A percentile compares a stretch with the other conserved stretches of the same genome.
These are phyloP conservation scores for Felis catus DNA, from an alignment of 2,113 vertebrate species.

Conservation along the genomic window F.catus_Fca126_mat1.0 CM031412.1:20738001-20738500, in stretches of 20 bases:
- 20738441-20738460: not conserved
- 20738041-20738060: not conserved
- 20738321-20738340: not conserved
- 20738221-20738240: not conserved
- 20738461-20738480: accelerated
- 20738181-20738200: not conserved
- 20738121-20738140: not conserved
- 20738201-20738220: not conserved
- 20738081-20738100: not conserved
- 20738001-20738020: not conserved
- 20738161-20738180: not conserved
- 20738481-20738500: not conserved
- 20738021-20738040: not conserved
- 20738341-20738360: not conserved
- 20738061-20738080: not conserved
- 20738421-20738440: not conserved
- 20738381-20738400: not conserved
- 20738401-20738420: not conserved
- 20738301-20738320: not conserved
- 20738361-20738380: not conserved
- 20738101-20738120: not conserved
- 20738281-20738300: not conserved
- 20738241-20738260: not conserved
- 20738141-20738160: not conserved
- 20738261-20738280: not conserved